Evolutionary conservation across 1,140 invertebrate species (phyloP).

Genomic region (Cotesia chilonis): DNA sequence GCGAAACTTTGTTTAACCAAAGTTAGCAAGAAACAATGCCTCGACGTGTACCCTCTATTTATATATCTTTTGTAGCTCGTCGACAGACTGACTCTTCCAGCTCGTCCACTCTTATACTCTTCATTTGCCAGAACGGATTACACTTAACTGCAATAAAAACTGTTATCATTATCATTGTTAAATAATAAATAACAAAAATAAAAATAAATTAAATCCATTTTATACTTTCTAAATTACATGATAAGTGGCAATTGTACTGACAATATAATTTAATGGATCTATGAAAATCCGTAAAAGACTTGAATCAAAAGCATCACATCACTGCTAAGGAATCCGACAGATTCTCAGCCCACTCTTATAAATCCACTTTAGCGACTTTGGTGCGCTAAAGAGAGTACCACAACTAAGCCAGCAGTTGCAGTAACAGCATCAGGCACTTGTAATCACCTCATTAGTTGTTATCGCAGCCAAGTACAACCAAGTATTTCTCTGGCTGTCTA

Average conservation of each 20-base stretch:
- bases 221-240: no score
- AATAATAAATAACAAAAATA: no score
- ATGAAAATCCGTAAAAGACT: constrained; percentile 13
- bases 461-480: constrained; percentile 29
- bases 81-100: constrained; percentile 14
- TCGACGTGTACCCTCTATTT: constrained; percentile 51
- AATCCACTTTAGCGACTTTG: constrained; percentile 27
- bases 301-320: constrained; percentile 28
- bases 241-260: no score
- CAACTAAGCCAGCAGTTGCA: no score
- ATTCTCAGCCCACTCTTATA: constrained; percentile 16
- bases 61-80: constrained; percentile 45
- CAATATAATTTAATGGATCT: no score
- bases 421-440: constrained; percentile 2
- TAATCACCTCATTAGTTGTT: constrained; percentile 47
- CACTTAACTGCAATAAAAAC: no score
- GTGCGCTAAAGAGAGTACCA: constrained; percentile 7
- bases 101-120: background rate
- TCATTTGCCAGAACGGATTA: no score
- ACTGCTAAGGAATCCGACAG: constrained; percentile 40
- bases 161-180: no score
- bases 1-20: constrained; percentile 63
- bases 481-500: constrained; percentile 17
- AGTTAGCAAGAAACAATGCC: constrained; percentile 56
- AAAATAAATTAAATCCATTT: no score